Base-by-base conservation (phyloP, 2,888 invertebrate genomes). In the Disparrhopalites patrizii region DNA sequence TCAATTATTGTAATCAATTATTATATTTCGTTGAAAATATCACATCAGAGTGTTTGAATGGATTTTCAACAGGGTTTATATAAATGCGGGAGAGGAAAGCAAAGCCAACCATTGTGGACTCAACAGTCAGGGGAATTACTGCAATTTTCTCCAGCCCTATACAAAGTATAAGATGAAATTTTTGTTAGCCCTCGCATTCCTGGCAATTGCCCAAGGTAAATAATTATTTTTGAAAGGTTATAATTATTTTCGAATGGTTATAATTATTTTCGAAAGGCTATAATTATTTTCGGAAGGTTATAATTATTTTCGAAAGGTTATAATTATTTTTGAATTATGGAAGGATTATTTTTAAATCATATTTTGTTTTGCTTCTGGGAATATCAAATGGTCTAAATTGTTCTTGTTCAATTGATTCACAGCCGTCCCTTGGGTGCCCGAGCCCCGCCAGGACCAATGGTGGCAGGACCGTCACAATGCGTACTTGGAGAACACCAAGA, bases 361-460 rank as follows among this genome's bases (percentile, higher is more conserved):
- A 23, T 47, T 20, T 23, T 15, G 3, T 7, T 3, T 23, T 47
- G 3, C 23, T 47, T n/a, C n/a, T n/a, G n/a, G n/a, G n/a, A n/a
- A n/a, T n/a, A n/a, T n/a, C n/a, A n/a, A n/a, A n/a, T n/a, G n/a
- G n/a, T n/a, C 13, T 8, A 36, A 36, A 36, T 13, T 10, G 8
- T 36, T 36, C 13, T 8, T 36, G 36, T 10, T 36, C 13, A 10
- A 10, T 36, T 36, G 36, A 10, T 36, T 13, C 8, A 36, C 8
- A 60, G 60, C 50, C 10, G 20, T 60, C 31, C 67, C 67, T 30
- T 62, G 56, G 51, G 57, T 54, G 20, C 60, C 57, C 15, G 56
- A 52, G 10, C 54, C 47, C 33, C 20, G 36, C 7, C 28, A n/a
- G 10, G 57, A 56, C n/a, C 23, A 36, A 2, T 30, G 33, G 18